Evolutionary conservation across 2,113 vertebrate genomes (phyloP).

Genomic region (Arenaria interpres): DNA sequence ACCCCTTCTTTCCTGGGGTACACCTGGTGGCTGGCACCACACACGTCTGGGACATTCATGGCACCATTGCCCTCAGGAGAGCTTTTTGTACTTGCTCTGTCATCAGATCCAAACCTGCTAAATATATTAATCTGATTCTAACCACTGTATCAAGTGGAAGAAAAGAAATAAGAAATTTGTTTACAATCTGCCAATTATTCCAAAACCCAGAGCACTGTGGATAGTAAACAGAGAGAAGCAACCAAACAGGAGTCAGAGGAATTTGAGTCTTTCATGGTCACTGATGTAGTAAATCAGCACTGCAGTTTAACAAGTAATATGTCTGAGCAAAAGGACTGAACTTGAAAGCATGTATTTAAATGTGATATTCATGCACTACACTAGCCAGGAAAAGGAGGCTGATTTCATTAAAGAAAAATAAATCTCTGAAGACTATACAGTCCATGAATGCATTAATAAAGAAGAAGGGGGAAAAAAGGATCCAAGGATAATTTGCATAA

Average conservation of each 20-base stretch:
- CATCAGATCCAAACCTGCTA: background rate
- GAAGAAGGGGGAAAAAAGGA: background rate
- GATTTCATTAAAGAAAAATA: conserved; percentile 52
- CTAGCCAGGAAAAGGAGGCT: conserved; percentile 22
- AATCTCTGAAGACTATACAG: background rate
- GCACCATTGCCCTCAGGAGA: background rate
- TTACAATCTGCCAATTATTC: background rate
- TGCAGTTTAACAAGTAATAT: conserved; percentile 6
- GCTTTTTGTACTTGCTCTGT: background rate
- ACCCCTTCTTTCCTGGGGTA: background rate
- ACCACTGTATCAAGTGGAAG: background rate
- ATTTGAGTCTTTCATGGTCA: background rate
- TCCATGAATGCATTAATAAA: background rate
- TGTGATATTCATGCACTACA: background rate
- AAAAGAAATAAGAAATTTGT: background rate
- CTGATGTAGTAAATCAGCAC: conserved; percentile 43
- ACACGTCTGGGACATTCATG: background rate
- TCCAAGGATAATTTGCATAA: background rate
- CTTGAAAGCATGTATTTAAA: conserved; percentile 25
- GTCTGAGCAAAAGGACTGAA: background rate
- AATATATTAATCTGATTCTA: background rate
- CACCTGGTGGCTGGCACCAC: background rate
- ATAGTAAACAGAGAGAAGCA: conserved; percentile 17
- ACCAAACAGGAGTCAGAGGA: background rate
- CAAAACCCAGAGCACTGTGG: background rate